Conservation (phyloP, 2,888 invertebrate species). For the Amphimallon solstitiale region DNA sequence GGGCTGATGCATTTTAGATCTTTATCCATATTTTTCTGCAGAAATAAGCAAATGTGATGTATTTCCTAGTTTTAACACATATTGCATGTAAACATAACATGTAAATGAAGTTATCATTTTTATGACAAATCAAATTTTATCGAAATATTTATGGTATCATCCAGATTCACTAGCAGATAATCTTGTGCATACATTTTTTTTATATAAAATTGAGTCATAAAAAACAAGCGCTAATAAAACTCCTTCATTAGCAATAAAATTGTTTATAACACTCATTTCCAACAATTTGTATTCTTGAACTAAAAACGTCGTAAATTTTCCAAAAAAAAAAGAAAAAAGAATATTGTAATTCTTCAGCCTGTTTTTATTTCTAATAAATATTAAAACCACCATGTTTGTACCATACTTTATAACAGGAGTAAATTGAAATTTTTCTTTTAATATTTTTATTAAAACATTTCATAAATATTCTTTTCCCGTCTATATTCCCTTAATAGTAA, state of each 20-base stretch:
- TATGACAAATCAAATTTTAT: too few species aligned
- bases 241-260: slow-evolving; percentile 24
- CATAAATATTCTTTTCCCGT: slow-evolving; percentile 2
- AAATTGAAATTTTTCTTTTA: too few species aligned
- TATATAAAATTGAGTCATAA: slow-evolving; percentile 18
- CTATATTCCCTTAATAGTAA: slow-evolving; percentile 21
- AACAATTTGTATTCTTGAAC: slow-evolving; percentile 23
- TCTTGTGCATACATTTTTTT: background rate
- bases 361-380: too few species aligned
- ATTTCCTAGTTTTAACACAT: too few species aligned
- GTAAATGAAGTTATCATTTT: too few species aligned
- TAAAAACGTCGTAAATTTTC: background rate
- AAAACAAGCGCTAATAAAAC: slow-evolving; percentile 27
- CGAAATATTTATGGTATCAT: background rate
- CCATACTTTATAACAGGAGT: background rate
- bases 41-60: too few species aligned
- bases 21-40: too few species aligned
- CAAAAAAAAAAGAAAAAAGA: too few species aligned
- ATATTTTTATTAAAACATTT: background rate
- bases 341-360: background rate
- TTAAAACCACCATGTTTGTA: too few species aligned
- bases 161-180: background rate
- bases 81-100: too few species aligned
- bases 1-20: too few species aligned
- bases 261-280: slow-evolving; percentile 26